Evolutionary conservation across 2,797 vertebrate genomes (phyloP), one percentile per base, ranked within the genome.

Genomic region (Sebastes minor): DNA sequence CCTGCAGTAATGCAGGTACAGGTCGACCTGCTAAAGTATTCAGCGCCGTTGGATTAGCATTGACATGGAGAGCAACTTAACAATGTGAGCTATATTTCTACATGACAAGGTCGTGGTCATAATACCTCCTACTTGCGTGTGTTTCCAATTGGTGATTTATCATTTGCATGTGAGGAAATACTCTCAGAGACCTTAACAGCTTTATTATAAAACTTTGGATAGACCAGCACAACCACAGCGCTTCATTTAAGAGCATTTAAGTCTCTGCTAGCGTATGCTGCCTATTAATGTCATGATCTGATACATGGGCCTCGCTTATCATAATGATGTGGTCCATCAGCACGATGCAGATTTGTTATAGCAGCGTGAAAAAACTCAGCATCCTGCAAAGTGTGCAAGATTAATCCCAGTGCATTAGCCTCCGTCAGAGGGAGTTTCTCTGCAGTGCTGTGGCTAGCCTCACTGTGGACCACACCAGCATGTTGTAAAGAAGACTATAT

Each of bases 241-340:
- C 53, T 74, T 71, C 6, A 73, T 52, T 81, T 25, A 49, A 69
- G n/a, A 55, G 59, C 25, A 55, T 42, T 82, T 64, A 65, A 20
- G 35, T 59, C 63, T 68, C 23, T 49, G 25, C 12, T 12, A 8
- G 3, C 76, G 79, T 35, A 56, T 79, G 27, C 60, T 71, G 30
- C 59, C 53, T 38, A 66, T 88, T 83, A 70, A 74, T 52, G 61
- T 80, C 49, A 66, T 46, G 23, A 64, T 81, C 25, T 63, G 59
- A 75, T 74, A 52, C 23, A 49, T 14, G 20, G 28, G 12, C 53
- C 53, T 72, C 1, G 3, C 55, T 64, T 61, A 72, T 76, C 66
- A 78, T 62, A 65, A 78, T 71, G 53, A 86, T 84, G 76, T 77
- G 80, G 64, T 71, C 25, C 25, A 81, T 86, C 70, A 63, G 60